These are phyloP conservation scores for Dufourea novaeangliae DNA, from an alignment of 1,140 invertebrate species.

Conservation along the genomic window DNA sequence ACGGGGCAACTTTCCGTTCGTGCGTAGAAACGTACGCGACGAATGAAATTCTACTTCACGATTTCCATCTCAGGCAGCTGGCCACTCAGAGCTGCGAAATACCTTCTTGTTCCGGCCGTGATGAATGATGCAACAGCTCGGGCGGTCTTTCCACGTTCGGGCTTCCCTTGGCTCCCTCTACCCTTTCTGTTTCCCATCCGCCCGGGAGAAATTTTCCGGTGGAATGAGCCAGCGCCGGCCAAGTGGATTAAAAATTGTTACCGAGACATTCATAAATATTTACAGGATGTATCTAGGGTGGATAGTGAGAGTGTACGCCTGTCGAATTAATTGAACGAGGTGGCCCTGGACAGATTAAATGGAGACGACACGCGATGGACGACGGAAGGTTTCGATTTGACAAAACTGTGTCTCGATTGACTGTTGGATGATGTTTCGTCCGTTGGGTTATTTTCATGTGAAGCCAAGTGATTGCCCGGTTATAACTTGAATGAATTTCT, in stretches of 20 bases:
- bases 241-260: constrained; percentile 69
- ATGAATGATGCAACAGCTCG: constrained; percentile 65
- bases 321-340: constrained; percentile 51
- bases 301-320: background rate
- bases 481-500: too few species aligned
- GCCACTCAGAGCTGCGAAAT: constrained; percentile 53
- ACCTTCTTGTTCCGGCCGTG: constrained; percentile 54
- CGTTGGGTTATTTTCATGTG: too few species aligned
- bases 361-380: background rate
- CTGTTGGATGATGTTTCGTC: background rate
- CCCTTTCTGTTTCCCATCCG: constrained; percentile 24
- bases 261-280: constrained; percentile 63
- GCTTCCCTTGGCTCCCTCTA: background rate
- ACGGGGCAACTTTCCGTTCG: background rate
- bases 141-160: constrained; percentile 1
- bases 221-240: constrained; percentile 22
- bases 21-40: constrained; percentile 28
- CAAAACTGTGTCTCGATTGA: background rate
- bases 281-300: constrained; percentile 30
- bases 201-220: constrained; percentile 50
- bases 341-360: constrained; percentile 25
- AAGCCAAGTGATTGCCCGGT: too few species aligned
- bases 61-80: constrained; percentile 56
- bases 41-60: constrained; percentile 56
- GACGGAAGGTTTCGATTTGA: background rate